Evolutionary conservation across 2,888 invertebrate species (phyloP).

Genomic region (Amblyjoppa fuscipennis): DNA sequence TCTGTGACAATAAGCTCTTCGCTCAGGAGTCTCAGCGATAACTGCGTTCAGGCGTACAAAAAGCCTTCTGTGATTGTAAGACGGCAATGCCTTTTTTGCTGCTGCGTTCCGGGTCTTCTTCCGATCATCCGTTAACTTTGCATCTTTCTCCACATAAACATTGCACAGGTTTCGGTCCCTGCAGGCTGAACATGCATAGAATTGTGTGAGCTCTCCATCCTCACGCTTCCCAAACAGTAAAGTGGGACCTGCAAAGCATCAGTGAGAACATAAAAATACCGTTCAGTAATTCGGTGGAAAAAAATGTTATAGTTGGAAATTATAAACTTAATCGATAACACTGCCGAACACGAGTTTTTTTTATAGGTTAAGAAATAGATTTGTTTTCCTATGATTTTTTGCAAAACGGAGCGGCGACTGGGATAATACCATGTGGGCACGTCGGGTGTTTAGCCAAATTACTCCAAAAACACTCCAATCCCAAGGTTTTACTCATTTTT

Average conservation of each 20-base stretch:
- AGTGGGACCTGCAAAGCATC: conserved; percentile 86
- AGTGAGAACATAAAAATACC: conserved; percentile 39
- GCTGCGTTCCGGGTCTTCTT: conserved; percentile 86
- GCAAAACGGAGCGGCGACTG: not conserved
- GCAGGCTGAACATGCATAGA: conserved; percentile 94
- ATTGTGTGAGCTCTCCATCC: conserved; percentile 86
- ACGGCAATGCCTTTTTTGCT: conserved; percentile 84
- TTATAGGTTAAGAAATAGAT: conserved; percentile 26
- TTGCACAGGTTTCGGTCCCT: conserved; percentile 92
- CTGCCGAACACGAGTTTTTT: not conserved
- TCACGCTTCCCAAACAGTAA: conserved; percentile 88
- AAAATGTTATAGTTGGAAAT: not conserved
- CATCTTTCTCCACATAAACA: conserved; percentile 88
- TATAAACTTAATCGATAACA: not conserved
- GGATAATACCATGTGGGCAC: conserved; percentile 89
- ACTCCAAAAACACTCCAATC: conserved; percentile 81
- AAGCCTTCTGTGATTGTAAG: conserved; percentile 86
- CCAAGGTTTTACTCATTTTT: conserved; percentile 59
- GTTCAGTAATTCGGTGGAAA: not conserved
- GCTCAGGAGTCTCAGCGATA: conserved; percentile 71
- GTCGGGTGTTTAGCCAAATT: conserved; percentile 88
- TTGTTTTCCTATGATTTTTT: not conserved
- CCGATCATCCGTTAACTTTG: conserved; percentile 82
- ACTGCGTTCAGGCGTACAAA: conserved; percentile 87
- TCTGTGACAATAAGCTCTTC: conserved; percentile 88